These are phyloP conservation scores for Corvus hawaiiensis DNA, from an alignment of 2,113 vertebrate species.

Conservation along the genomic window DNA sequence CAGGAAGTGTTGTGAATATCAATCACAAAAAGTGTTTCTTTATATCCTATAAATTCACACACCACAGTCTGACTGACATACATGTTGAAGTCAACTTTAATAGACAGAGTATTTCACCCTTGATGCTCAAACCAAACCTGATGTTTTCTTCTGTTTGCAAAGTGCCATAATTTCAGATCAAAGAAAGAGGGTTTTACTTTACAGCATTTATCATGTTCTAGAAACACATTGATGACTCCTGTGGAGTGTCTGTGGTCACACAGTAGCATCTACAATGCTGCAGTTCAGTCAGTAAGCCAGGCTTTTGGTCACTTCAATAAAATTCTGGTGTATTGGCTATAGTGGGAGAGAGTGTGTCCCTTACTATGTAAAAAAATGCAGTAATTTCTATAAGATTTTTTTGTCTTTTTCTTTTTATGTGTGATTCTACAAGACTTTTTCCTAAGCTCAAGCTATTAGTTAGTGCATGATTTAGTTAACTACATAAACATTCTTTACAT, in stretches of 20 bases:
- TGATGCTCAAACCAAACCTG: not conserved
- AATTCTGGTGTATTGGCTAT: not conserved
- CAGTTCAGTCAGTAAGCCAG: not conserved
- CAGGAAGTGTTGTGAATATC: not conserved
- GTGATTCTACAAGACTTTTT: not conserved
- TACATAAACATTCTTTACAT: not conserved
- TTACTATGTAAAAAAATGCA: not conserved
- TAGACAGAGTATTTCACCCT: not conserved
- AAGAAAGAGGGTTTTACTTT: not conserved
- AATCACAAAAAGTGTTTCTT: not conserved
- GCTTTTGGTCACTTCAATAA: not conserved
- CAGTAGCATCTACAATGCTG: not conserved
- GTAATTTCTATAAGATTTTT: not conserved
- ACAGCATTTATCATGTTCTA: not conserved
- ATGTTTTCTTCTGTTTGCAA: not conserved
- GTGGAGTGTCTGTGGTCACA: not conserved
- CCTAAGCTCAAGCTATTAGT: not conserved
- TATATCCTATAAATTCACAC: not conserved
- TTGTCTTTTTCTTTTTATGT: not conserved
- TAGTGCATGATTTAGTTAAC: not conserved
- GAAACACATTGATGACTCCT: not conserved
- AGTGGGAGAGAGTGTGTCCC: accelerated
- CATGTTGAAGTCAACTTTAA: not conserved
- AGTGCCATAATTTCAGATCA: not conserved
- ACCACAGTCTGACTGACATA: not conserved